A percentile compares a stretch with the other conserved stretches of the same genome.
Conservation (phyloP, 2,113 vertebrate species). For the Telmatochromis sp. region DNA sequence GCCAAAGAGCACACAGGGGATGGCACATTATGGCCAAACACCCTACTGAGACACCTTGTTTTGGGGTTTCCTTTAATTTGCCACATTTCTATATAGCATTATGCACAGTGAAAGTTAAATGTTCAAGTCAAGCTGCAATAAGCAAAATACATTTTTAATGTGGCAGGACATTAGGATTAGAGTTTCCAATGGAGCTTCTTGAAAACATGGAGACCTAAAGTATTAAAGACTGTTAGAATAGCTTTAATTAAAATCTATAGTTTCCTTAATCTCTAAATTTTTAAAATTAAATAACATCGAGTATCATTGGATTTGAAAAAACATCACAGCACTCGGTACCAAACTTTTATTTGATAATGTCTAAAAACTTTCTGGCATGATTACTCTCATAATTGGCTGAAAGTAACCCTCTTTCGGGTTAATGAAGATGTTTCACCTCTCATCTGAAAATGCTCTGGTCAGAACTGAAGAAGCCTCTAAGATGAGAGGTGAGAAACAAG, state of each 20-base stretch:
- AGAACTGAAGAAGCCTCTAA: not conserved
- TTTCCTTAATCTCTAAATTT: not conserved
- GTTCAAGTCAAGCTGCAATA: not conserved
- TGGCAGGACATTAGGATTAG: not conserved
- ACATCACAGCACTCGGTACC: not conserved
- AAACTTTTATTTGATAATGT: not conserved
- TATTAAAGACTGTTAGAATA: not conserved
- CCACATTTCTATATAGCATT: not conserved
- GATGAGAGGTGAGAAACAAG: not conserved
- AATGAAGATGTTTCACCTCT: not conserved
- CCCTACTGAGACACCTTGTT: not conserved
- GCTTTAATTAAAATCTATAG: not conserved
- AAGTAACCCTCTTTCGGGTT: not conserved
- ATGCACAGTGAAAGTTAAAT: not conserved
- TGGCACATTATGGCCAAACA: not conserved
- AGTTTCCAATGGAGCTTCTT: not conserved
- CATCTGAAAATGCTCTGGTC: not conserved
- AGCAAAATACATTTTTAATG: not conserved
- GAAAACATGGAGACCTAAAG: not conserved
- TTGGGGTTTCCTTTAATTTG: not conserved
- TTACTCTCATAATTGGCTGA: not conserved
- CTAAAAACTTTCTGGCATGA: not conserved
- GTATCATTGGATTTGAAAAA: not conserved
- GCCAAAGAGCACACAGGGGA: not conserved
- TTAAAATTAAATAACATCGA: not conserved